Evolutionary conservation across 2,797 vertebrate species (phyloP), one percentile per base, ranked within the genome.

Genomic region (Acanthurus tractus): DNA sequence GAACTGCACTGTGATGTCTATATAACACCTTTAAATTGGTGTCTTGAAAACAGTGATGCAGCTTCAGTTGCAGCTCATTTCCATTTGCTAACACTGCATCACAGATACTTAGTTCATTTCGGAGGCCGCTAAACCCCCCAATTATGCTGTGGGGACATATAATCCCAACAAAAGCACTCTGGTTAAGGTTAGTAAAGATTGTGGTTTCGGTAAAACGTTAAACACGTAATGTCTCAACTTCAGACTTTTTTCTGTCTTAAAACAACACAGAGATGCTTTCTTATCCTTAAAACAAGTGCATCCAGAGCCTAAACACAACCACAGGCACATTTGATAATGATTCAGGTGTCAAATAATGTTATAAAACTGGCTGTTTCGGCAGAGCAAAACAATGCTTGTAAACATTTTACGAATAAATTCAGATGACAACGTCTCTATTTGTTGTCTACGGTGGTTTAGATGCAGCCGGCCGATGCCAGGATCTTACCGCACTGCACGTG

Each of bases 401-500:
- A n/a, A 36, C 17, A 8, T 42, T 44, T 25, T 15, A 20, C 48
- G 2, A n/a, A 49, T 8, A 11, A 14, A 18, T 48, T 48, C 45
- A 13, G 14, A 18, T 59, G 57, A 22, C 23, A 20, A 12, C 34
- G n/a, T 18, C 59, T 66, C 40, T 20, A 12, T 49, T 62, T 50
- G 56, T 13, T 2, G 7, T 20, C 42, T 36, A 18, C 1, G n/a
- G 63, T 48, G 13, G n/a, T 11, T 74, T 40, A 67, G 42, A 68
- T 6, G 29, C 29, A 49, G 54, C 78, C 71, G 48, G 17, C 44
- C 29, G 6, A 34, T 34, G 29, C 29, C 29, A 34, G 29, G 29
- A 34, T 34, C 56, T 79, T 1, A n/a, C 59, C 5, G 6, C 22
- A 44, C 34, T 25, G 75, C 20, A 64, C 55, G 22, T 38, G 72